phyloP scores from a whole-genome alignment of 2,113 vertebrate species.

The Heteronetta atricapilla region DNA sequence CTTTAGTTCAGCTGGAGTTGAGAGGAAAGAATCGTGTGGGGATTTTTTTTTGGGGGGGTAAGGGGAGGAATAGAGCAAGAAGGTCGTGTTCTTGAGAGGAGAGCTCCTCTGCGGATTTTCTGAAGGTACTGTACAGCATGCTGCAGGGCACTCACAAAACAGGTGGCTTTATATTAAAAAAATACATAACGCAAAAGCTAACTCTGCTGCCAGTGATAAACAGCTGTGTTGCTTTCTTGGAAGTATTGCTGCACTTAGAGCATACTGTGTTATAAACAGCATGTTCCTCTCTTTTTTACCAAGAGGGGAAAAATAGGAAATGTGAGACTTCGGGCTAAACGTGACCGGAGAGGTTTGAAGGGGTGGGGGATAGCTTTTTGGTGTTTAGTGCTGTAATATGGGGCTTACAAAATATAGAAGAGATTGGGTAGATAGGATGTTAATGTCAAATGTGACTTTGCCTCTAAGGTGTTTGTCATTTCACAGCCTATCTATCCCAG shows the following conservation, averaged over 20 bases:
- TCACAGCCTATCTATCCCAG: neutral
- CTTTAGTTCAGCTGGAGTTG: constrained; percentile 30
- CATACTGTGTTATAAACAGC: neutral
- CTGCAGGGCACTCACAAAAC: neutral
- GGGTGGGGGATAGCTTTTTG: neutral
- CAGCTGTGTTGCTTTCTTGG: constrained; percentile 1
- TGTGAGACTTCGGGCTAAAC: neutral
- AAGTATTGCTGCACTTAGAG: neutral
- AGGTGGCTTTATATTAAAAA: constrained; percentile 8
- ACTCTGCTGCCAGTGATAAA: neutral
- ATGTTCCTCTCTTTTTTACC: neutral
- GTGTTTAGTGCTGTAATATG: neutral
- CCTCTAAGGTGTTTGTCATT: neutral
- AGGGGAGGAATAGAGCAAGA: neutral
- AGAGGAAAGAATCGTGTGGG: constrained; percentile 12
- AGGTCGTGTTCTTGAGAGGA: neutral
- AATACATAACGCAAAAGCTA: neutral
- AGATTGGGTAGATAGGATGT: neutral
- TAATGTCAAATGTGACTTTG: neutral
- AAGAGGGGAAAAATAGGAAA: neutral
- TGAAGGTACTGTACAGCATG: constrained; percentile 8
- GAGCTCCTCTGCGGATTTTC: constrained; percentile 17
- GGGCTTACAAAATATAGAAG: neutral
- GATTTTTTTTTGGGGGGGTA: neutral
- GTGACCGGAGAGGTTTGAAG: neutral